Evolutionary conservation across 2,888 invertebrate genomes (phyloP).

Genomic region (Craniophora ligustri): DNA sequence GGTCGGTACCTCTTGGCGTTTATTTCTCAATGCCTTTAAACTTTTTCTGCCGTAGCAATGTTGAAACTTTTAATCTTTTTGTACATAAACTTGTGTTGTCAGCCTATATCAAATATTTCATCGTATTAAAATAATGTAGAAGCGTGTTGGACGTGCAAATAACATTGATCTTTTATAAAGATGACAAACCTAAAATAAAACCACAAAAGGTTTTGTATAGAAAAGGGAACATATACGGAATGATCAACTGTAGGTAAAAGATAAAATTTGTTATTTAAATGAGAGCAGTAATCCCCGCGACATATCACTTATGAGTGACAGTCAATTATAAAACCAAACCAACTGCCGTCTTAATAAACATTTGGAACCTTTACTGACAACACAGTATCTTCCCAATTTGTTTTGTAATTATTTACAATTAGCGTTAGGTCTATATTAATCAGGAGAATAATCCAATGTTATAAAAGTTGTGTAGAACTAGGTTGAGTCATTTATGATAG

Average conservation of each 20-base stretch:
- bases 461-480: constrained; percentile 81
- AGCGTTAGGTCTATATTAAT: constrained; percentile 74
- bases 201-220: neutral
- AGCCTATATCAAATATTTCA: constrained; percentile 55
- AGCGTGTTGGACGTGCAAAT: constrained; percentile 26
- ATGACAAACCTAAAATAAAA: constrained; percentile 2
- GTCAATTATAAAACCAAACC: constrained; percentile 76
- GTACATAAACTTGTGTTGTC: constrained; percentile 79
- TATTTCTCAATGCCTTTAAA: constrained; percentile 50
- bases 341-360: constrained; percentile 59
- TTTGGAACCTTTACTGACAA: constrained; percentile 66
- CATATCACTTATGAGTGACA: constrained; percentile 81
- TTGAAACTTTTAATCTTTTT: constrained; percentile 75
- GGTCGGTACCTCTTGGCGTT: constrained; percentile 61
- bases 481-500: constrained; percentile 69
- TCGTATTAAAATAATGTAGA: constrained; percentile 30
- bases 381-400: constrained; percentile 69
- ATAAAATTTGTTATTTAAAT: constrained; percentile 34
- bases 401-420: constrained; percentile 79
- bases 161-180: constrained; percentile 5
- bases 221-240: neutral
- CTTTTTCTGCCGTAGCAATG: constrained; percentile 78
- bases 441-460: constrained; percentile 78
- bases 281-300: constrained; percentile 59
- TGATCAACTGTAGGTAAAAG: constrained; percentile 6